A percentile compares a stretch with the other conserved stretches of the same genome.
Evolutionary conservation across 2,888 invertebrate species (phyloP).

Genomic region (Panzeria rudis): DNA sequence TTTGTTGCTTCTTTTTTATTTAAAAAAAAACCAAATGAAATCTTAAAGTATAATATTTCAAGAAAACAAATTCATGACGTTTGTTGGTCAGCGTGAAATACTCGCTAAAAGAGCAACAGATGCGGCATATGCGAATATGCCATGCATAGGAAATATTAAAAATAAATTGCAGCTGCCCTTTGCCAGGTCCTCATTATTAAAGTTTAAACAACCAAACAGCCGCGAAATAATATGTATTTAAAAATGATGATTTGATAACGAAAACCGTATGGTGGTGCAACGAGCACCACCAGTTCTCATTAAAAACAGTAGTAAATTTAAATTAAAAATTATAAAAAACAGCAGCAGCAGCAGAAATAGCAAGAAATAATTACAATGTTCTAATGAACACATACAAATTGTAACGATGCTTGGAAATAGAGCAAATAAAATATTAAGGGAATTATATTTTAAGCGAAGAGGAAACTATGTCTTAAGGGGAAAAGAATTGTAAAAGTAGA

Average conservation of each 20-base stretch:
- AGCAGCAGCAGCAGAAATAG: not conserved
- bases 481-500: too few relatives aligned
- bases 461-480: not conserved
- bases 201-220: conserved; percentile 30
- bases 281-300: conserved; percentile 1
- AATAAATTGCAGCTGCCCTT: conserved; percentile 52
- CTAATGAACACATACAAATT: not conserved
- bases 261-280: conserved; percentile 18
- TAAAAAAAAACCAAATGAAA: conserved; percentile 37
- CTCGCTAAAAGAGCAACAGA: conserved; percentile 8
- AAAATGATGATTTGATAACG: conserved; percentile 58
- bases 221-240: conserved; percentile 44
- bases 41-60: conserved; percentile 51
- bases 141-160: not conserved
- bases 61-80: conserved; percentile 43
- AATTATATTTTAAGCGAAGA: not conserved
- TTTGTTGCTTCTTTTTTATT: conserved; percentile 2
- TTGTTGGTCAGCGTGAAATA: conserved; percentile 21
- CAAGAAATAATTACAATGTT: conserved; percentile 15
- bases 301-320: conserved; percentile 48
- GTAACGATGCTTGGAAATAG: not conserved
- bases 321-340: conserved; percentile 12
- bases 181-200: conserved; percentile 35
- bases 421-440: not conserved
- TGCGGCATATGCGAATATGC: not conserved